Evolutionary conservation across 2,888 invertebrate genomes (phyloP).

Genomic region (Epirrhoe alternata): DNA sequence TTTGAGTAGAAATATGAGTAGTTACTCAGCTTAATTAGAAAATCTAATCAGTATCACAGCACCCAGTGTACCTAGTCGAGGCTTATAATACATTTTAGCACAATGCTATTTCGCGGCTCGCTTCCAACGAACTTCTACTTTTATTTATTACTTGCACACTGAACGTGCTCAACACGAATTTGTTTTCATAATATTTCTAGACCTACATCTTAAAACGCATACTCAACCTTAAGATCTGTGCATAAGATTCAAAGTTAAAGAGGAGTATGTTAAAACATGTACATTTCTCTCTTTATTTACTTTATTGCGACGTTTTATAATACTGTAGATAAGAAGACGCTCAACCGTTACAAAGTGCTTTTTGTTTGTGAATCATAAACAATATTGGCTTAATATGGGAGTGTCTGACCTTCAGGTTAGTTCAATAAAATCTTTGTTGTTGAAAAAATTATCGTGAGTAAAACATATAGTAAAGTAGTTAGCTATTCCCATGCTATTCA

Average conservation of each 20-base stretch:
- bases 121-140: conserved; percentile 67
- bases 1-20: too few relatives aligned
- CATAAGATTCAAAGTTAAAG: conserved; percentile 54
- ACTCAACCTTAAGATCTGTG: conserved; percentile 50
- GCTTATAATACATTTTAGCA: conserved; percentile 66
- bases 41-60: conserved; percentile 11
- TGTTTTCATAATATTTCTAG: conserved; percentile 84
- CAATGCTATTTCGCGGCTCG: conserved; percentile 72
- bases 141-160: conserved; percentile 82
- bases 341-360: conserved; percentile 72
- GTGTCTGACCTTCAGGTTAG: conserved; percentile 39
- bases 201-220: conserved; percentile 63
- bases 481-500: conserved; percentile 3
- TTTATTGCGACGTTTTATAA: conserved; percentile 83
- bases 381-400: conserved; percentile 47
- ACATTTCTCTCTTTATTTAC: conserved; percentile 81
- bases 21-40: background rate
- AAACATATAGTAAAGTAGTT: too few relatives aligned
- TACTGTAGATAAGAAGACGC: conserved; percentile 79
- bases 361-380: conserved; percentile 64
- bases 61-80: conserved; percentile 10
- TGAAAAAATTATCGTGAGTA: conserved; percentile 23
- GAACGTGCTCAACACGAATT: conserved; percentile 83
- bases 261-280: conserved; percentile 52
- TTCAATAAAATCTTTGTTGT: conserved; percentile 31